These are phyloP conservation scores for Piscicola geometra DNA, from an alignment of 2,888 invertebrate genomes.

Conservation along the genomic window DNA sequence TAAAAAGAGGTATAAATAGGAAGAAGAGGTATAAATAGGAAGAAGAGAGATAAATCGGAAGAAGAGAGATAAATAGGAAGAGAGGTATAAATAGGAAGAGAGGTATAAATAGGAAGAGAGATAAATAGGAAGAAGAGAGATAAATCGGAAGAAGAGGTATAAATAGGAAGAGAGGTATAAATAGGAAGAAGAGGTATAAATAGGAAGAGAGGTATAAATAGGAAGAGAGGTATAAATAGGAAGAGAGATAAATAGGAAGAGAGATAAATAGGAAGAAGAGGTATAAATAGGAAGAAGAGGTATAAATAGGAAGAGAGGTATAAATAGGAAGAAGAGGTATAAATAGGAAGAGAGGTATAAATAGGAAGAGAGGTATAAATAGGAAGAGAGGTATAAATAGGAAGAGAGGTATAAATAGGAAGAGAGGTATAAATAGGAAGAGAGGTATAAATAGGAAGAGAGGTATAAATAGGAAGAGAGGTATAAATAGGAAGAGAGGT, in stretches of 20 bases:
- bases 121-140: no score
- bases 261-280: no score
- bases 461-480: not conserved
- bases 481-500: constrained; percentile 4
- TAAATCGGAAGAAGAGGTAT: not conserved
- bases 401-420: constrained; percentile 6
- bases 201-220: not conserved
- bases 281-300: no score
- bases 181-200: not conserved
- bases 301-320: constrained; percentile 1
- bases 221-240: no score
- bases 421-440: not conserved
- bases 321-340: not conserved
- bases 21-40: not conserved
- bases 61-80: no score
- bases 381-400: not conserved
- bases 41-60: no score
- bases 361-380: not conserved
- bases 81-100: no score
- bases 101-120: constrained; percentile 13
- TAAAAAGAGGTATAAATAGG: not conserved
- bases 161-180: constrained; percentile 1
- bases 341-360: constrained; percentile 1
- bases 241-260: constrained; percentile 11
- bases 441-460: constrained; percentile 12